Percentiles rank a stretch among this genome's conserved stretches.
Evolutionary conservation across 2,113 vertebrate genomes (phyloP).

Genomic region (Cisticola juncidis): DNA sequence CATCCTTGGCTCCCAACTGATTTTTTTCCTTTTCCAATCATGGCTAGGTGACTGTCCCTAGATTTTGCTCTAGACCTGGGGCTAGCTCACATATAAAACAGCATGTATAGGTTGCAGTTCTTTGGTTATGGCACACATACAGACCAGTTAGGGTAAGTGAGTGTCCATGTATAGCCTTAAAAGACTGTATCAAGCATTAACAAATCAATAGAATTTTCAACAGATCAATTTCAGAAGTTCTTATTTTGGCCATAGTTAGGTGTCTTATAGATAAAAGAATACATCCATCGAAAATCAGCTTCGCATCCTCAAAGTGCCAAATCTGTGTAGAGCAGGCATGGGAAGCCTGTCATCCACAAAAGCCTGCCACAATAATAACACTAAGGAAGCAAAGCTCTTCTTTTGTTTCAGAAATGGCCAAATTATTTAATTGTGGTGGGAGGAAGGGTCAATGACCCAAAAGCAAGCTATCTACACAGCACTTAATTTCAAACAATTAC

Average conservation of each 20-base stretch:
- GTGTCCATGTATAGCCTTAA: accelerated
- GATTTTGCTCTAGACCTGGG: neutral
- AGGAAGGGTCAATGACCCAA: neutral
- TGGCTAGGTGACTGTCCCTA: neutral
- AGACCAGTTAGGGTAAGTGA: neutral
- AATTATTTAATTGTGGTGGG: neutral
- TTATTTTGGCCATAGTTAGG: neutral
- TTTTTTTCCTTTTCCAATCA: neutral
- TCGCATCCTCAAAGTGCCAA: neutral
- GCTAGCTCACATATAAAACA: neutral
- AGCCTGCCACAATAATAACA: neutral
- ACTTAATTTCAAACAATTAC: neutral
- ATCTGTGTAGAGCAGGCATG: neutral
- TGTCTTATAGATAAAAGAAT: neutral
- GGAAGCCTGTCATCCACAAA: neutral
- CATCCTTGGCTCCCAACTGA: neutral
- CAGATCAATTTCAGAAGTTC: neutral
- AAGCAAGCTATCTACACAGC: neutral
- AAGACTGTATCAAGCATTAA: neutral
- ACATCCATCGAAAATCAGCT: neutral
- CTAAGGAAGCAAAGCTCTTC: neutral
- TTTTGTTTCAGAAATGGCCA: neutral
- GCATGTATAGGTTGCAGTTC: neutral
- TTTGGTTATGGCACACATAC: neutral
- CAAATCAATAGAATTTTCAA: neutral